Evolutionary conservation across 2,888 invertebrate genomes (phyloP), one percentile per base, ranked within the genome.

Genomic region (Antheraea yamamai): DNA sequence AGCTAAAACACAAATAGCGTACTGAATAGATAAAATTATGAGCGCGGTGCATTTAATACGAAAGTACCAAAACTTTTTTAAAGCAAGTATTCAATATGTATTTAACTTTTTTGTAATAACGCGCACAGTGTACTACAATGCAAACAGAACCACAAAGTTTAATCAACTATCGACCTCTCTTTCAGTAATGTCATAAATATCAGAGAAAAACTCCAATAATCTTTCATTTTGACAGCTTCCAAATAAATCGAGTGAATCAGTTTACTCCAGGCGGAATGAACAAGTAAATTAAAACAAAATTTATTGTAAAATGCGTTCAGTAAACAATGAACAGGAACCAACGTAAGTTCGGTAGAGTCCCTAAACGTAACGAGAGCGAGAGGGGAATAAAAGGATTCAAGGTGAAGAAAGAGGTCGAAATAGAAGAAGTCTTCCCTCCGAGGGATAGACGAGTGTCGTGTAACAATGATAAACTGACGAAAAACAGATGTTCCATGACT

Each of bases 281-380:
- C 51, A 74, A 72, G 78, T 77, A 75, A 75, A 52, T 76, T 51
- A 52, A 83, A 47, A 47, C 47, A 7, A 47, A 83, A 82, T 79
- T 78, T 10, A 0, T 47, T 23, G 81, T 80, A 74, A 77, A 80
- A 78, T 78, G 78, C 75, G 75, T 76, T 78, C 75, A 75, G 52
- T 76, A 73, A 66, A 87, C 82, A 82, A 90, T 90, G 89, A 87
- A 86, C 82, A 87, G 82, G 79, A 83, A 77, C 75, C 87, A 86
- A 78, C 85, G 87, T 74, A 86, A 80, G 74, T 79, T 81, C 58
- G 79, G 82, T 73, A 82, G 79, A 18, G 14, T 75, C 51, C 80
- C 81, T 16, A 83, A 81, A 75, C 79, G 76, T 47, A 78, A 78
- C 30, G 80, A 79, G 4, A 55, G 75, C 3, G 75, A 74, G 8